Evolutionary conservation across 2,888 invertebrate species (phyloP), one percentile per base, ranked within the genome.

Genomic region (Drosophila pseudotakahashii): DNA sequence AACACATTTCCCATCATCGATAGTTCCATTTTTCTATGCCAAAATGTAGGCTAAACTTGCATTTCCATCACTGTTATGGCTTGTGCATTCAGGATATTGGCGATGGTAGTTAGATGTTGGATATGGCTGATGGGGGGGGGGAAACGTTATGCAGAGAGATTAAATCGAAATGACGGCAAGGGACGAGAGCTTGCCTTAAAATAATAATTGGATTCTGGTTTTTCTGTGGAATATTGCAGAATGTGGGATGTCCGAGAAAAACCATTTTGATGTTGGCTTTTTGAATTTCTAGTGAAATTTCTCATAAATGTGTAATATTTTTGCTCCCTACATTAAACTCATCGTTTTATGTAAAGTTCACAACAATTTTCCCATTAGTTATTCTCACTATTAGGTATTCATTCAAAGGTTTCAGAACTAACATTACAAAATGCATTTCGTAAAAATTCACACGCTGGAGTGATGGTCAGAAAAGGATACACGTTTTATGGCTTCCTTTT

Each of bases 401-500:
- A n/a, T 48, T 39, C 3, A n/a, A n/a, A 41, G 37, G 26, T 32
- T 48, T 39, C 41, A 42, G 7, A 71, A 42, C 64, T 58, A 39
- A 50, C 50, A 50, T 50, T 59, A 55, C 51, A 48, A 53, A 75
- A 63, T 78, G 76, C 87, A 86, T 64, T 85, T 58, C 11, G 48
- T 51, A 26, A 53, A 32, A 68, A 14, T 82, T 83, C 88, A 83
- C 82, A 83, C 82, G 82, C 73, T 84, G 71, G 2, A 37, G 23
- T 58, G 50, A 30, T 57, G 74, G 62, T 26, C 74, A 63, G 54
- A 44, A 55, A 84, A 79, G 85, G 88, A 87, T 87, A 84, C 67
- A 73, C 73, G 66, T 73, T 76, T 73, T 81, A 84, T 75, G 85
- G 88, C 85, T 84, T 89, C 85, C 19, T 19, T 62, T 23, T 51